A percentile compares a stretch with the other conserved stretches of the same genome.
Conservation (phyloP, 2,888 invertebrate species). For the Thymelicus sylvestris region DNA sequence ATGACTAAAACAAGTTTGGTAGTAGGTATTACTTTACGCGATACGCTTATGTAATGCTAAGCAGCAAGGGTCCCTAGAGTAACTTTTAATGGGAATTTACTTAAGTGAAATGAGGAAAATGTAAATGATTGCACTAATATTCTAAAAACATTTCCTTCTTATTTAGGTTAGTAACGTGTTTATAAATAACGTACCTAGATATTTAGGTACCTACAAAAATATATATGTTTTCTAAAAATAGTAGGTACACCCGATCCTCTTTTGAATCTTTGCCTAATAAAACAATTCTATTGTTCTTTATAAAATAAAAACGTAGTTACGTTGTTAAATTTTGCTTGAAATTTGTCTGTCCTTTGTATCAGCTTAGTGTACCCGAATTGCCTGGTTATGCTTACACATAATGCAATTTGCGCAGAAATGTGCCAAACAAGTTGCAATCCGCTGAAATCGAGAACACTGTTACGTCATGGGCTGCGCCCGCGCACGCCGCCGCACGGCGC, state of each 20-base stretch:
- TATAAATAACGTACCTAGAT: too few species aligned
- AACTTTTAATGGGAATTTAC: neutral
- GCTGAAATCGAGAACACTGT: conserved; percentile 40
- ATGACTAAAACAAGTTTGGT: too few species aligned
- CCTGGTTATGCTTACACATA: conserved; percentile 15
- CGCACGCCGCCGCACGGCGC: neutral
- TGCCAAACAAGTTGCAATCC: conserved; percentile 25
- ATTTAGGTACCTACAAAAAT: too few species aligned
- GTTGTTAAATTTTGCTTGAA: neutral
- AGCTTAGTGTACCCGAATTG: conserved; percentile 13
- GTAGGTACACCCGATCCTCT: too few species aligned
- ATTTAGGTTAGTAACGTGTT: too few species aligned
- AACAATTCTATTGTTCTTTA: conserved; percentile 8
- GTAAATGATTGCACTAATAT: neutral
- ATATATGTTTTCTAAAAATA: too few species aligned
- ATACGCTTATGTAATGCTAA: neutral
- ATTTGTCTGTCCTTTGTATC: neutral
- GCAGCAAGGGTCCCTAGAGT: neutral
- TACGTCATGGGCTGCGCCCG: conserved; percentile 34
- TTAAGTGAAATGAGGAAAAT: conserved; percentile 4
- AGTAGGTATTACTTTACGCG: too few species aligned
- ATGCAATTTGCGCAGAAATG: conserved; percentile 27
- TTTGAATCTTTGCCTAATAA: neutral
- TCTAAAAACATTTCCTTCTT: neutral
- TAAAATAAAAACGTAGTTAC: neutral